phyloP scores from a whole-genome alignment of 2,797 vertebrate species.

The Neopelma chrysocephalum region DNA sequence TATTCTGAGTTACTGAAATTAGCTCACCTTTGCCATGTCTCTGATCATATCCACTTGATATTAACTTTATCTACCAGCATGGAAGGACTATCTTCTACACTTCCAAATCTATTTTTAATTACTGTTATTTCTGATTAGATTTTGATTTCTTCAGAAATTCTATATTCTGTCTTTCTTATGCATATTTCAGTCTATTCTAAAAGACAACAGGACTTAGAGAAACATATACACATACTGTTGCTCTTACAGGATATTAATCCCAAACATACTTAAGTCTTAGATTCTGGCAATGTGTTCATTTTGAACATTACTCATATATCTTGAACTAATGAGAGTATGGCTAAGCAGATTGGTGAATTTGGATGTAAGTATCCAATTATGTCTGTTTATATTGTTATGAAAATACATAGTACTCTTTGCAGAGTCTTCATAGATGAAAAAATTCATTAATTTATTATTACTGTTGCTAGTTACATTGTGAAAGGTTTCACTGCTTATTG shows the following conservation, averaged over 20 bases:
- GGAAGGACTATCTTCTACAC: background rate
- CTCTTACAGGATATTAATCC: background rate
- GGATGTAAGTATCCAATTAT: background rate
- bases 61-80: background rate
- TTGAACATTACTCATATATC: background rate
- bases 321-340: background rate
- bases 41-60: background rate
- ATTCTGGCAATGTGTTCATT: background rate
- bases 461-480: background rate
- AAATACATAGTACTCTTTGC: background rate
- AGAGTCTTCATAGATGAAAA: background rate
- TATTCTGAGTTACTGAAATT: background rate
- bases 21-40: background rate
- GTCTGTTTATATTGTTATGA: background rate
- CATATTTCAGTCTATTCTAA: background rate
- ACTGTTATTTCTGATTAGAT: background rate
- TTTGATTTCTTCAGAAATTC: background rate
- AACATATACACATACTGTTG: background rate
- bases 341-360: background rate
- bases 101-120: background rate
- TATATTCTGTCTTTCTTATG: background rate
- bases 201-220: background rate
- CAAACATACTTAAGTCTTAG: background rate
- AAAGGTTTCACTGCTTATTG: background rate
- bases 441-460: slow-evolving; percentile 10